Conservation (phyloP, 1,140 invertebrate species). For the Holcopasites calliopsidis region DNA sequence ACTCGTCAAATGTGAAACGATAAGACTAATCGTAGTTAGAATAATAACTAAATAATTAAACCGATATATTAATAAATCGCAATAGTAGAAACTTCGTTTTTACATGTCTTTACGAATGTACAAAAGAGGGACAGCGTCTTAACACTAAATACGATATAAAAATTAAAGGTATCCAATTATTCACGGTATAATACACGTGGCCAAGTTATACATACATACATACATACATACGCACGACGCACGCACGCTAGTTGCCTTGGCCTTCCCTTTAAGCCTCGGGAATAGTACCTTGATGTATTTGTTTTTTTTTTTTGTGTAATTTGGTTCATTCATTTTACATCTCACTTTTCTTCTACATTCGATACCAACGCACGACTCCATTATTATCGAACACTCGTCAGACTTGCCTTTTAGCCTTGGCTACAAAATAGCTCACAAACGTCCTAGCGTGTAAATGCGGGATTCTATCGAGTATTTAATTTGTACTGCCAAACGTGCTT, state of each 20-base stretch:
- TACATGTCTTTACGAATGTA: constrained; percentile 73
- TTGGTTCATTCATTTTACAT: constrained; percentile 2
- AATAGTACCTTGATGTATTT: constrained; percentile 22
- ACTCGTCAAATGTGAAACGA: constrained; percentile 25
- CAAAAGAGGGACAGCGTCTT: constrained; percentile 63
- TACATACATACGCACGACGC: constrained; percentile 35
- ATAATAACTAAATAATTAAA: constrained; percentile 53
- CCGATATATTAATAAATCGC: constrained; percentile 46
- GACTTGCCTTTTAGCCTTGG: constrained; percentile 28
- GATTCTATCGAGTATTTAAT: constrained; percentile 48
- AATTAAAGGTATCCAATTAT: constrained; percentile 62
- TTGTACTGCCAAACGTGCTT: constrained; percentile 64
- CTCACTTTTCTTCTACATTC: not conserved
- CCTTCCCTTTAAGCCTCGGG: constrained; percentile 21
- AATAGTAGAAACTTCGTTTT: constrained; percentile 62
- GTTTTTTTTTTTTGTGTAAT: not conserved
- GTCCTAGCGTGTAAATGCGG: constrained; percentile 32
- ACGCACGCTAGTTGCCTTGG: constrained; percentile 42
- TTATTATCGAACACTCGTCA: constrained; percentile 51
- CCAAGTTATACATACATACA: constrained; percentile 56
- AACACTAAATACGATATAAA: constrained; percentile 60
- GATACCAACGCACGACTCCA: constrained; percentile 22
- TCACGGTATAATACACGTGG: constrained; percentile 65
- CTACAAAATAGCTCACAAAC: constrained; percentile 36
- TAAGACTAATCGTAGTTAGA: constrained; percentile 31